These are phyloP conservation scores for Zophobas atratus DNA, from an alignment of 1,140 invertebrate genomes.

Conservation along the genomic window DNA sequence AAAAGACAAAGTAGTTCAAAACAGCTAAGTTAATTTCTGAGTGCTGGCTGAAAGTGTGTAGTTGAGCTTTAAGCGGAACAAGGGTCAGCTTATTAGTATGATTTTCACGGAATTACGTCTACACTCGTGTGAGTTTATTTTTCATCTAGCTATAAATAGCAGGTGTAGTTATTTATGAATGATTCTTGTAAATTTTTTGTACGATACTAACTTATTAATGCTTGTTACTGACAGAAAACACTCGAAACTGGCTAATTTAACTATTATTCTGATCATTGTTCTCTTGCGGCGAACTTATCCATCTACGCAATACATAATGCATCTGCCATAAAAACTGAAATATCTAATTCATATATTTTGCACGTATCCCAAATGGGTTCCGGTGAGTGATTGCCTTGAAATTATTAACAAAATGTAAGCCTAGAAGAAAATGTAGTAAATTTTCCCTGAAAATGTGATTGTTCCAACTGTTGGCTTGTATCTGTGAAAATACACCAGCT, in stretches of 20 bases:
- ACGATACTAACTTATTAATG: too few species aligned
- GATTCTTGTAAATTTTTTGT: too few species aligned
- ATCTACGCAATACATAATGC: neutral
- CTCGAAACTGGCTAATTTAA: too few species aligned
- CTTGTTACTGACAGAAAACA: too few species aligned
- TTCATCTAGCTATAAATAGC: too few species aligned
- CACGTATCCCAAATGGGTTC: slow-evolving; percentile 20
- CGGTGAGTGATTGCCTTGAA: slow-evolving; percentile 36
- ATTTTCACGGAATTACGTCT: too few species aligned
- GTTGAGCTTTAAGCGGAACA: too few species aligned
- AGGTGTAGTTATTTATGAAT: too few species aligned
- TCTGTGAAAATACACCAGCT: slow-evolving; percentile 41
- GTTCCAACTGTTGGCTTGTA: slow-evolving; percentile 38
- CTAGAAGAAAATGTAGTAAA: slow-evolving; percentile 36
- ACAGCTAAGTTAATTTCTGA: slow-evolving; percentile 17
- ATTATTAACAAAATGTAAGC: slow-evolving; percentile 38
- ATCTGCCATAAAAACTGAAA: neutral
- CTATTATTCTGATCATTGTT: too few species aligned
- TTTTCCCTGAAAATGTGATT: slow-evolving; percentile 39
- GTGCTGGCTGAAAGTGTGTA: too few species aligned
- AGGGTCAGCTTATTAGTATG: too few species aligned
- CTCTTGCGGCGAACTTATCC: too few species aligned
- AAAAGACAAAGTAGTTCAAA: slow-evolving; percentile 6
- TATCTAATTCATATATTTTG: slow-evolving; percentile 33
- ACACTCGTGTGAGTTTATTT: neutral